A percentile compares a stretch with the other conserved stretches of the same genome.
Evolutionary conservation across 1,140 invertebrate species (phyloP).

Genomic region (Trachymyrmex septentrionalis): DNA sequence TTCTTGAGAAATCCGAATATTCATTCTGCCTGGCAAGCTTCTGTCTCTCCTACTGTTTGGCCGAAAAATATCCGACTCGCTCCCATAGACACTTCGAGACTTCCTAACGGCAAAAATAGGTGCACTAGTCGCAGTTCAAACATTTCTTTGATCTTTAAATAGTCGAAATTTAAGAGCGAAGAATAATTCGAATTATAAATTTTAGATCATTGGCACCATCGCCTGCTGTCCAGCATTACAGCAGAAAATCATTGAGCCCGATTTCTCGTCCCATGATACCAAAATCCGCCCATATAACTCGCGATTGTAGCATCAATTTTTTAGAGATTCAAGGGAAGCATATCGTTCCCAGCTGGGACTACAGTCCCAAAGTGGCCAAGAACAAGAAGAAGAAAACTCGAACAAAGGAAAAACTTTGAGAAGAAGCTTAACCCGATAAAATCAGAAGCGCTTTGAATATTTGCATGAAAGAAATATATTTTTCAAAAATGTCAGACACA

Average conservation of each 20-base stretch:
- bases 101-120: constrained; percentile 82
- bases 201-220: constrained; percentile 72
- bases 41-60: constrained; percentile 78
- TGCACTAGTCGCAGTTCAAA: constrained; percentile 52
- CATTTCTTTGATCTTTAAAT: not conserved
- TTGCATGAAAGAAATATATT: constrained; percentile 36
- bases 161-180: not conserved
- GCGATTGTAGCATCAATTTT: constrained; percentile 22
- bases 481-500: not conserved
- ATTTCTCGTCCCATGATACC: constrained; percentile 72
- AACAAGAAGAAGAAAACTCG: constrained; percentile 51
- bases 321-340: constrained; percentile 71
- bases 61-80: constrained; percentile 84
- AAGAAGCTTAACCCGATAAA: not conserved
- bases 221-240: constrained; percentile 64
- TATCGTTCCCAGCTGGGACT: constrained; percentile 55
- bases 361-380: constrained; percentile 27
- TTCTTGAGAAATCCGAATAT: constrained; percentile 69
- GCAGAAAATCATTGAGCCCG: constrained; percentile 80
- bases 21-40: constrained; percentile 80
- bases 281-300: constrained; percentile 53
- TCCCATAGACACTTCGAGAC: constrained; percentile 81
- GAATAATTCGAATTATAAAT: constrained; percentile 39
- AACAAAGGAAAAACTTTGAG: constrained; percentile 30
- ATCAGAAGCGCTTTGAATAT: constrained; percentile 18